Evolutionary conservation across 53 echinoderm and acorn worm species (phyloP), one percentile per base, ranked within the genome.

Genomic region (Apostichopus leukothele): DNA sequence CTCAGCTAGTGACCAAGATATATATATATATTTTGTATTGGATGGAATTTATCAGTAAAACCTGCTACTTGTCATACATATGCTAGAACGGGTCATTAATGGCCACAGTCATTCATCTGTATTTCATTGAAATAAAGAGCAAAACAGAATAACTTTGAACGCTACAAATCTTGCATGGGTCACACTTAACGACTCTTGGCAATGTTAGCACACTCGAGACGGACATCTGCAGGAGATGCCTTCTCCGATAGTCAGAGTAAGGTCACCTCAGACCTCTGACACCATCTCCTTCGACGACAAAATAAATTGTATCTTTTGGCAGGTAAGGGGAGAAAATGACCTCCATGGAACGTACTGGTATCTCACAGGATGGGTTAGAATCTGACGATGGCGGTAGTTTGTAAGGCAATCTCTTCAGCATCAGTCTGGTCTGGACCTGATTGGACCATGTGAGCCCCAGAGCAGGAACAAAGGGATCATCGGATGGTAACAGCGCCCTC

Each of bases 391-490:
- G 39, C 9, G 91, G 89, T 9, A 99, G 79, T 60, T 90, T 91
- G 91, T 95, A 95, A 12, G 90, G 90, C 12, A 95, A 96, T 52
- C 96, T 91, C 53, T 91, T 92, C 0, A 99, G 89, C 94, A 99
- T 94, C 51, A 99, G 87, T 23, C 99, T 91, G 13, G 91, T 90
- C 79, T 95, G 94, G 76, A 99, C 91, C 14, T 94, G 86, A 86
- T 94, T 99, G 57, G 99, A 96, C 99, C 99, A 99, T 26, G 99
- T 89, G 60, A 99, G 90, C 7, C 99, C 99, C 0, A 99, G 89
- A 51, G 99, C 96, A 21, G 99, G 99, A 74, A 96, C 92, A 83
- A 93, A 55, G 7, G 88, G 85, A 79, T 90, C 76, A 26, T 87
- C 53, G 13, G 88, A 75, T 11, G 67, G 50, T 27, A 79, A 75